A percentile compares a stretch with the other conserved stretches of the same genome.
Conservation (phyloP, 2,113 vertebrate species). For the Phaethornis superciliosus region DNA sequence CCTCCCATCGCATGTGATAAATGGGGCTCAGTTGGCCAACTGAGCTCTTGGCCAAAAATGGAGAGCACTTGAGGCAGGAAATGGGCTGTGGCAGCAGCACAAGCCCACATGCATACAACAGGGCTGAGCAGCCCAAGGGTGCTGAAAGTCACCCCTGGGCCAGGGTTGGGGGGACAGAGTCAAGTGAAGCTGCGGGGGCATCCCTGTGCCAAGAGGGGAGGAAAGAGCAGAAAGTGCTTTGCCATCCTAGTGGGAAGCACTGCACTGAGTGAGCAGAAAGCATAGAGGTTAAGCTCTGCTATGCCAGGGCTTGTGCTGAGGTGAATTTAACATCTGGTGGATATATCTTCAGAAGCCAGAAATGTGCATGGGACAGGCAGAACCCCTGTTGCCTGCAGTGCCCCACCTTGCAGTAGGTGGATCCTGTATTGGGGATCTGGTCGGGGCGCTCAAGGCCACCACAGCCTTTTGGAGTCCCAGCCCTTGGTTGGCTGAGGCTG, state of each 20-base stretch:
- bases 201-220: accelerated
- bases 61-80: not conserved
- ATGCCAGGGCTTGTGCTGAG: not conserved
- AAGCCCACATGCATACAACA: accelerated
- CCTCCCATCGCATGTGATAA: accelerated
- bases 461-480: accelerated
- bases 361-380: accelerated
- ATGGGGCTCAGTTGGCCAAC: accelerated
- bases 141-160: not conserved
- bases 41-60: accelerated
- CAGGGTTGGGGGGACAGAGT: accelerated
- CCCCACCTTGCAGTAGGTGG: accelerated
- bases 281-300: not conserved
- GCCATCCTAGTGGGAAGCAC: not conserved
- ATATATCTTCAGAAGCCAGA: not conserved
- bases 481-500: not conserved
- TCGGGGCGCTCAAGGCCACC: not conserved
- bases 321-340: too few relatives aligned
- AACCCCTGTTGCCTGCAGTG: not conserved
- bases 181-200: accelerated
- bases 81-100: accelerated
- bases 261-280: not conserved
- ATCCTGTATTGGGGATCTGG: accelerated
- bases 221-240: not conserved
- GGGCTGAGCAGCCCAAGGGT: accelerated